A percentile compares a stretch with the other conserved stretches of the same genome.
phyloP scores from a whole-genome alignment of 2,888 invertebrate species.

The Drosophila longiperda region DNA sequence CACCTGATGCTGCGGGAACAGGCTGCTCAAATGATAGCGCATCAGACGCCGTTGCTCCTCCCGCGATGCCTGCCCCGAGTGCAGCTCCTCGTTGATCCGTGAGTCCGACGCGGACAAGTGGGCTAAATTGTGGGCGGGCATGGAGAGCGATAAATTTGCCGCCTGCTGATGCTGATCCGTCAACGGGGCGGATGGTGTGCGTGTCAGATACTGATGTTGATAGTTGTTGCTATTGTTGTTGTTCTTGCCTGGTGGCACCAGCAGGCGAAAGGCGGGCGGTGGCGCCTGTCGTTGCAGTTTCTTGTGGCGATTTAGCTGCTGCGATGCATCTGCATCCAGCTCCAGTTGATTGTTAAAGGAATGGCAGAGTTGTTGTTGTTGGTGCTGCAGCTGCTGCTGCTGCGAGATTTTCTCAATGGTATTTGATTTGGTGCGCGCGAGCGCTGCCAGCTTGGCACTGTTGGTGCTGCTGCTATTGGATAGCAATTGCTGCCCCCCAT shows the following conservation, averaged over 20 bases:
- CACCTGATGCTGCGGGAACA: conserved; percentile 97
- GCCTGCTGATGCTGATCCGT: conserved; percentile 59
- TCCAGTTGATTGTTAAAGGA: conserved; percentile 62
- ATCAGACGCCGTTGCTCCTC: conserved; percentile 90
- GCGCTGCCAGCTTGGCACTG: conserved; percentile 55
- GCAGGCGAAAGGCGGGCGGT: conserved; percentile 53
- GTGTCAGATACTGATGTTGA: conserved; percentile 71
- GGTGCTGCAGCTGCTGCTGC: conserved; percentile 46
- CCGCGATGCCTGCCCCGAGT: conserved; percentile 58
- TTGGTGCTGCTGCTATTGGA: conserved; percentile 35
- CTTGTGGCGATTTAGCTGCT: conserved; percentile 67
- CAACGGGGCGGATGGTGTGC: conserved; percentile 70
- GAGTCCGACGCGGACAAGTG: conserved; percentile 72
- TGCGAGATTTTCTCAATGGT: conserved; percentile 65
- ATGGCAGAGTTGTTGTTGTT: conserved; percentile 60
- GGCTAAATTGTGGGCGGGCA: conserved; percentile 62
- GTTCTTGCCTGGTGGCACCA: conserved; percentile 43
- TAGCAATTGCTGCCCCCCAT: conserved; percentile 54
- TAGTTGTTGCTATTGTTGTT: conserved; percentile 33
- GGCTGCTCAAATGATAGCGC: conserved; percentile 94
- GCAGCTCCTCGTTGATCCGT: conserved; percentile 67
- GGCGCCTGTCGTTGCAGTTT: conserved; percentile 67
- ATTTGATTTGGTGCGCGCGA: conserved; percentile 72
- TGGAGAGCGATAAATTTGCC: conserved; percentile 39
- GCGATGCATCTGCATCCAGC: conserved; percentile 51